phyloP scores from a whole-genome alignment of 2,888 invertebrate genomes.

The Limnephilus marmoratus region DNA sequence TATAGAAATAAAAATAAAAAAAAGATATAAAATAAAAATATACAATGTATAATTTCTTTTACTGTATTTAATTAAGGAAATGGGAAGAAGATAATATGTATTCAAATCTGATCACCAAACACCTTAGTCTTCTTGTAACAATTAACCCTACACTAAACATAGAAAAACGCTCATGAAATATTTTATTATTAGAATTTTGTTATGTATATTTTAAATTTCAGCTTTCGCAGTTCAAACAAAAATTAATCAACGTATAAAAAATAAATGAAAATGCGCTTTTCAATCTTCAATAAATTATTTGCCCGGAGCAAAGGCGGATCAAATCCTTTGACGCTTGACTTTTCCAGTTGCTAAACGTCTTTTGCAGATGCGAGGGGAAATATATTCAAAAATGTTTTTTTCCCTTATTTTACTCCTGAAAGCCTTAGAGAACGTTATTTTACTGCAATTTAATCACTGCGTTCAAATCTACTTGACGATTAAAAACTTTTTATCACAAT shows the following conservation, averaged over 20 bases:
- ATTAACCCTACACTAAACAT: too few relatives aligned
- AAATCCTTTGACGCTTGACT: conserved; percentile 16
- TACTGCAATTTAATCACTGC: neutral
- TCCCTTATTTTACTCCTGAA: neutral
- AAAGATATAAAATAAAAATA: too few relatives aligned
- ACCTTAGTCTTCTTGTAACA: too few relatives aligned
- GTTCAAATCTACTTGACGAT: neutral
- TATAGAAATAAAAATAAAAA: too few relatives aligned
- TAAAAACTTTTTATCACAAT: too few relatives aligned
- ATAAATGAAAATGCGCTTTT: conserved; percentile 16
- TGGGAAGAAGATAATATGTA: too few relatives aligned
- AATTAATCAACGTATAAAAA: neutral
- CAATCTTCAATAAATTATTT: conserved; percentile 15
- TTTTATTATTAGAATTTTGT: too few relatives aligned
- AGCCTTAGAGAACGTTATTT: neutral
- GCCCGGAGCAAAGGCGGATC: neutral
- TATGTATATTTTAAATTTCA: too few relatives aligned
- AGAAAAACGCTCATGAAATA: too few relatives aligned
- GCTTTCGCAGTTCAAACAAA: neutral
- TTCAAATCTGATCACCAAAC: too few relatives aligned
- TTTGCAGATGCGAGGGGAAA: neutral
- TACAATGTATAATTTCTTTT: too few relatives aligned
- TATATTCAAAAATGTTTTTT: neutral
- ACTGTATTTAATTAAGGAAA: too few relatives aligned
- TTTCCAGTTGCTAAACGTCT: neutral